Conservation (phyloP, 2,113 vertebrate species). For the Halichoerus grypus region DNA sequence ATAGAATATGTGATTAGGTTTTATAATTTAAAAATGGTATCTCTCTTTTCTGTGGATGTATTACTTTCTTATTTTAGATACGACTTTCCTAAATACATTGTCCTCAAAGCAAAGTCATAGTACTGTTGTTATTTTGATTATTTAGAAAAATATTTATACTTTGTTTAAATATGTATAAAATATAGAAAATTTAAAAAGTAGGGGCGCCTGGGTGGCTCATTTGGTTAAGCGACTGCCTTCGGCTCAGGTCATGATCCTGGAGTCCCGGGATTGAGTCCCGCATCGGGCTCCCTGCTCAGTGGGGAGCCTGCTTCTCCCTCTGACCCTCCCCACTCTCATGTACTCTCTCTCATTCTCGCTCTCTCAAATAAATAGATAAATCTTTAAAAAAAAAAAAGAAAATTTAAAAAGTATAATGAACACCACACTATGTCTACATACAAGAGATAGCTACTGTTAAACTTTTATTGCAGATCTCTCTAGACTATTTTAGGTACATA, state of each 20-base stretch:
- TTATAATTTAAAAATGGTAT: conserved; percentile 35
- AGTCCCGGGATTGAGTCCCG: no score
- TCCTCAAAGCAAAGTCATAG: neutral
- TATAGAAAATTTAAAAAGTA: neutral
- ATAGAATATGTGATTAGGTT: conserved; percentile 69
- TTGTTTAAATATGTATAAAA: conserved; percentile 17
- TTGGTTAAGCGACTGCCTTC: no score
- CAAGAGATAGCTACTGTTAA: neutral
- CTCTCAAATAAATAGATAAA: no score
- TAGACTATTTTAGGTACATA: neutral
- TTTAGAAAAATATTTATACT: neutral
- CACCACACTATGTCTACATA: neutral
- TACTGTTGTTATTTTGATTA: neutral
- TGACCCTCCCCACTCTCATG: no score
- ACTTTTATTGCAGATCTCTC: neutral
- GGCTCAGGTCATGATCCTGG: no score
- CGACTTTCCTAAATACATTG: neutral
- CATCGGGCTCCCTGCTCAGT: no score
- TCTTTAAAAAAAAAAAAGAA: no score
- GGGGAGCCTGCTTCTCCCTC: no score
- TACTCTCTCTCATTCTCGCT: no score
- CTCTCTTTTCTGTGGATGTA: neutral
- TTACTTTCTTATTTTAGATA: neutral
- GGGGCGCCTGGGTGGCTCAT: no score
- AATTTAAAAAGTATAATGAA: neutral